Percentiles rank a stretch among this genome's conserved stretches.
These are phyloP conservation scores for Premnoplex brunnescens DNA, from an alignment of 2,797 vertebrate species.

Conservation along the genomic window DNA sequence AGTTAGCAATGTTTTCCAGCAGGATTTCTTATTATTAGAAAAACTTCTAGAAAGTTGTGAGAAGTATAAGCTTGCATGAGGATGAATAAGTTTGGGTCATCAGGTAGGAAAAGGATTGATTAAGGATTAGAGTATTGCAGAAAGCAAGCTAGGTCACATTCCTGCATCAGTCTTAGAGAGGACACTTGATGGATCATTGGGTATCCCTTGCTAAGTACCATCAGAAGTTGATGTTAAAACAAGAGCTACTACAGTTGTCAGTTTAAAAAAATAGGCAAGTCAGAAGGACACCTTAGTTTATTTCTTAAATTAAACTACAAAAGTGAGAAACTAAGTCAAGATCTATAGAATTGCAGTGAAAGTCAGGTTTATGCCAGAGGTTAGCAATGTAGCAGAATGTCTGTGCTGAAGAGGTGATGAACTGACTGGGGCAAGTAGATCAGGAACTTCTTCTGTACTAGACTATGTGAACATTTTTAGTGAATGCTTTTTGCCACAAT, in stretches of 20 bases:
- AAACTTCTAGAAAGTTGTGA: not conserved
- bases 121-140: not conserved
- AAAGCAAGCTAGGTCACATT: not conserved
- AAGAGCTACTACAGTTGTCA: not conserved
- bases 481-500: not conserved
- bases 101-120: not conserved
- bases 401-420: not conserved
- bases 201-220: not conserved
- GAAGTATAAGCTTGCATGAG: not conserved
- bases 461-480: not conserved
- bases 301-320: not conserved
- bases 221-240: not conserved
- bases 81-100: not conserved
- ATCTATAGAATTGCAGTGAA: not conserved
- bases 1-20: not conserved
- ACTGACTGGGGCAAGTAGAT: not conserved
- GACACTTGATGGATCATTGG: not conserved
- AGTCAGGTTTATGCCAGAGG: not conserved
- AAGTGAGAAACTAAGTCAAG: not conserved
- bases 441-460: not conserved
- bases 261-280: not conserved
- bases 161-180: not conserved
- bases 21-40: not conserved
- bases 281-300: not conserved
- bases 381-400: not conserved